A percentile compares a stretch with the other conserved stretches of the same genome.
Conservation (phyloP, 2,113 vertebrate species). For the Lutjanus erythropterus region DNA sequence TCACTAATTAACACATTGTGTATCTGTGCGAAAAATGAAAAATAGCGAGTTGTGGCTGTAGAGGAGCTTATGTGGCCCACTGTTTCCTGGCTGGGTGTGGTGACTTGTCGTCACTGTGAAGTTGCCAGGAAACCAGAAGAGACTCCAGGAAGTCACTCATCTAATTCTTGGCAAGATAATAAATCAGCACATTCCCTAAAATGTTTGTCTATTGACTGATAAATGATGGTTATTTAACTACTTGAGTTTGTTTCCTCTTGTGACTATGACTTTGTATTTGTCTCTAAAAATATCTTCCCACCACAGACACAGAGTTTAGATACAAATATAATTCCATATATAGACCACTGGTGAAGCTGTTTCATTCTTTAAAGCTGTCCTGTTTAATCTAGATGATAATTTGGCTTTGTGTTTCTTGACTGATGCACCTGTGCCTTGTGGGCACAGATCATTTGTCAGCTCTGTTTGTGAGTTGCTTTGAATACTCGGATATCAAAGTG, state of each 20-base stretch:
- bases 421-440: constrained; percentile 39
- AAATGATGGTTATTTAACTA: too few relatives aligned
- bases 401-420: constrained; percentile 6
- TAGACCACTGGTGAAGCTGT: background rate
- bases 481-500: constrained; percentile 46
- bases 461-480: constrained; percentile 14
- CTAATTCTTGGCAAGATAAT: background rate
- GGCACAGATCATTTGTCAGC: constrained; percentile 1
- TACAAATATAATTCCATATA: background rate
- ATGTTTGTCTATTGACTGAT: too few relatives aligned
- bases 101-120: background rate
- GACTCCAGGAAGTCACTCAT: background rate
- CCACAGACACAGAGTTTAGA: background rate
- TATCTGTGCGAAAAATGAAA: background rate
- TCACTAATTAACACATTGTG: background rate
- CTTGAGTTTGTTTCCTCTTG: background rate
- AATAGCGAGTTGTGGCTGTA: background rate
- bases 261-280: background rate
- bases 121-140: background rate
- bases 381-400: background rate
- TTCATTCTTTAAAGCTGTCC: constrained; percentile 9
- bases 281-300: background rate
- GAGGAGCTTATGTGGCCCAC: background rate
- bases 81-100: background rate
- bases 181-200: background rate